phyloP scores from a whole-genome alignment of 2,113 vertebrate genomes.

The Hemiscyllium ocellatum region DNA sequence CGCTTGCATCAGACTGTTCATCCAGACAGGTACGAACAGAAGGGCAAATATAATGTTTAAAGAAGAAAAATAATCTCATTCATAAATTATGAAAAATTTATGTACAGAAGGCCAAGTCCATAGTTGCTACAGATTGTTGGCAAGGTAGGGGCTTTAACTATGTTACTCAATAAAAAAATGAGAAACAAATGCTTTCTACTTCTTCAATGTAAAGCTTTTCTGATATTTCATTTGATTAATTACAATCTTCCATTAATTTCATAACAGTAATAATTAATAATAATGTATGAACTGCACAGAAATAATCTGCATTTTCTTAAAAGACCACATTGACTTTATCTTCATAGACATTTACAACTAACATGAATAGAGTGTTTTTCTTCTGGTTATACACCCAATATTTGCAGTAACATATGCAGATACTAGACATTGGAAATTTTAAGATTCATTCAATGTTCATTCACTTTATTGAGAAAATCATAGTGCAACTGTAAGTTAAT shows the following conservation, averaged over 20 bases:
- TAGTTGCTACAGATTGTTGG: background rate
- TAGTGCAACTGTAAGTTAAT: background rate
- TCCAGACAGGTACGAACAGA: background rate
- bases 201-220: background rate
- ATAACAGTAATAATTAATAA: background rate
- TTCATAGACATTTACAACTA: background rate
- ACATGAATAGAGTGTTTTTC: background rate
- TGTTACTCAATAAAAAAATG: background rate
- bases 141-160: background rate
- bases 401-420: background rate
- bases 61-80: background rate
- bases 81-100: background rate
- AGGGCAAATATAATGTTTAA: background rate
- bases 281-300: background rate
- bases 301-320: background rate
- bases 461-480: background rate
- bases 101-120: background rate
- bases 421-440: background rate
- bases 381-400: background rate
- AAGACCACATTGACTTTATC: background rate
- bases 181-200: background rate
- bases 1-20: background rate
- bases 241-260: background rate
- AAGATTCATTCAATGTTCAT: background rate
- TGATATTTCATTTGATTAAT: background rate